Percentiles rank a stretch among this genome's conserved stretches.
Evolutionary conservation across 1,140 invertebrate genomes (phyloP).

Genomic region (Aphis gossypii): DNA sequence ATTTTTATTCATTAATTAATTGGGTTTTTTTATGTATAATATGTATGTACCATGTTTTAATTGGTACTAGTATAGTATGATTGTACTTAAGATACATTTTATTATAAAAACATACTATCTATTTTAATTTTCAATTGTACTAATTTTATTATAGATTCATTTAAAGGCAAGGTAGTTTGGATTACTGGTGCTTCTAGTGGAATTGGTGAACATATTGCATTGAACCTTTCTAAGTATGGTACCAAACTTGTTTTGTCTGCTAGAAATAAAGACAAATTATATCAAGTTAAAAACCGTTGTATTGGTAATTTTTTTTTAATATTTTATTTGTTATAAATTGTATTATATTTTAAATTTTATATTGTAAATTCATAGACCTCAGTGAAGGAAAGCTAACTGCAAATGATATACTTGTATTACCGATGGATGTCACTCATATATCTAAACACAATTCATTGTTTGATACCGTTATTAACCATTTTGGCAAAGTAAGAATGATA

Average conservation of each 20-base stretch:
- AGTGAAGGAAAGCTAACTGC: conserved; percentile 62
- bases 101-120: background rate
- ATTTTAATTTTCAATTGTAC: background rate
- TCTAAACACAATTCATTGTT: conserved; percentile 72
- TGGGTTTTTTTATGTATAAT: background rate
- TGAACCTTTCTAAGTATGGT: conserved; percentile 74
- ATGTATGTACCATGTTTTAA: background rate
- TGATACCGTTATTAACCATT: conserved; percentile 74
- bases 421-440: conserved; percentile 75
- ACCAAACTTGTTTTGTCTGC: conserved; percentile 81
- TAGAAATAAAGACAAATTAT: conserved; percentile 74
- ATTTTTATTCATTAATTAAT: background rate
- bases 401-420: conserved; percentile 74
- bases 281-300: conserved; percentile 77
- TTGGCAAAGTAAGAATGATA: conserved; percentile 69
- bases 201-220: conserved; percentile 81
- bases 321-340: conserved; percentile 51
- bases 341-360: background rate
- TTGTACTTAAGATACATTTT: background rate
- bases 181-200: conserved; percentile 88
- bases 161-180: conserved; percentile 83
- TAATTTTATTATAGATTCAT: conserved; percentile 64
- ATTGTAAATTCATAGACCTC: conserved; percentile 19
- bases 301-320: conserved; percentile 65
- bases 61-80: background rate